Base-by-base conservation (phyloP, 2,797 vertebrate genomes). In the Acipenser ruthenus region DNA sequence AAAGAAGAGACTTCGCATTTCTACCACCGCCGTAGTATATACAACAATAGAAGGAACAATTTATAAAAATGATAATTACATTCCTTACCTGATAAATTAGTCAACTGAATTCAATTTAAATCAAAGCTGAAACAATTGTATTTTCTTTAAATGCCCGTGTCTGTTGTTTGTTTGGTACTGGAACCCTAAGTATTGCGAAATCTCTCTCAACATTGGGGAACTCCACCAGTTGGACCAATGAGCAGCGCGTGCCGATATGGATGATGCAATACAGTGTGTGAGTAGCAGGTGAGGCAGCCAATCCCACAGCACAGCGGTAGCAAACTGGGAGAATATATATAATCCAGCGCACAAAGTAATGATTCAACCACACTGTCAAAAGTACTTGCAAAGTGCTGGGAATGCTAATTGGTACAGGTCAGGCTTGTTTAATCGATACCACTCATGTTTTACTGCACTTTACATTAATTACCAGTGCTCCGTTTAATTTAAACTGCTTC, bases 131-230 rank as follows among this genome's bases (percentile, higher is more conserved):
- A 0, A 49, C 67, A 70, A 61, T 67, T 56, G 1, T 1, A 62
- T 70, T 23, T 65, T 74, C 65, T 73, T 80, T 64, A 73, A 66
- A 65, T 75, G 60, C 62, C 69, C n/a, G 71, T 76, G 70, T 75
- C 70, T 89, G 84, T 87, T 87, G n/a, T 86, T 89, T 88, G 87
- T 91, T 90, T 90, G 72, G 81, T 80, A 82, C 81, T 77, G 84
- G 76, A 72, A 76, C 67, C 75, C 66, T 66, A 62, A 75, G 71
- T 83, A 89, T 91, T 91, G 88, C 88, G 87, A 90, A 90, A 90
- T 90, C 81, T 77, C 69, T 77, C 76, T 86, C 77, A 78, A 88
- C 87, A 83, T 88, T 89, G 88, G 77, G 88, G 87, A 77, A 72
- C 86, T 86, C 69, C 84, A 65, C 49, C 5, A 23, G 10, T 2